Percentiles rank a stretch among this genome's conserved stretches.
Evolutionary conservation across 92 coral and sea anemone genomes (phyloP).

Genomic region (Porites evermanni): DNA sequence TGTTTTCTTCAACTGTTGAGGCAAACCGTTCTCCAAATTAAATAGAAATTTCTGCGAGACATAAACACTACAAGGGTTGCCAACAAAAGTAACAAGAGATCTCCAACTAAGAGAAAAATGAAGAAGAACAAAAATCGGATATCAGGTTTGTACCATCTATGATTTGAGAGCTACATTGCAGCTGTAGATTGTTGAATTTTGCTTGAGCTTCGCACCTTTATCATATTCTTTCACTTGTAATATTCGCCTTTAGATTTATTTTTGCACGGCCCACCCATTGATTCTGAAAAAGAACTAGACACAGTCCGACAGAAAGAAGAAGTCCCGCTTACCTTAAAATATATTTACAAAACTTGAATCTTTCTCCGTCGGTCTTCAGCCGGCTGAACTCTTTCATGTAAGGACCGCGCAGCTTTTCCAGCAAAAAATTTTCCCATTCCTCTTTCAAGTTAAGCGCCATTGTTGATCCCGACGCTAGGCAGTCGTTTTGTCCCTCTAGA

Average conservation of each 20-base stretch:
- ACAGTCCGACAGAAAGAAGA: background rate
- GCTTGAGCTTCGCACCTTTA: background rate
- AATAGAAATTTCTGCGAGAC: conserved; percentile 17
- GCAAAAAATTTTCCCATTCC: conserved; percentile 83
- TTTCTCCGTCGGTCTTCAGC: conserved; percentile 82
- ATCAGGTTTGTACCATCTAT: background rate
- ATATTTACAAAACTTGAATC: conserved; percentile 81
- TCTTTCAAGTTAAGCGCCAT: conserved; percentile 77
- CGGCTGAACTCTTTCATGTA: conserved; percentile 81
- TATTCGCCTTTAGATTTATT: background rate
- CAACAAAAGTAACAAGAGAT: conserved; percentile 1
- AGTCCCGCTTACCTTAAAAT: conserved; percentile 70
- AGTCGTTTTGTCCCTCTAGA: background rate
- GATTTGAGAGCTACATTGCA: background rate
- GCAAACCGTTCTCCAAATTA: conserved; percentile 12
- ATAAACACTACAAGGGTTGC: background rate
- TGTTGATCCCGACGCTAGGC: background rate
- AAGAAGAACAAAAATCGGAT: background rate
- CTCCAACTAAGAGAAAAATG: background rate
- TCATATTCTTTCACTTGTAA: background rate
- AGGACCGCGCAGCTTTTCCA: conserved; percentile 80
- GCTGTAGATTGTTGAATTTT: background rate
- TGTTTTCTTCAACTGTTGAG: background rate
- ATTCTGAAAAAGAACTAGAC: background rate
- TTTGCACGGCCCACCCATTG: no score